Evolutionary conservation across 2,888 invertebrate species (phyloP).

Genomic region (Athalia cordata): DNA sequence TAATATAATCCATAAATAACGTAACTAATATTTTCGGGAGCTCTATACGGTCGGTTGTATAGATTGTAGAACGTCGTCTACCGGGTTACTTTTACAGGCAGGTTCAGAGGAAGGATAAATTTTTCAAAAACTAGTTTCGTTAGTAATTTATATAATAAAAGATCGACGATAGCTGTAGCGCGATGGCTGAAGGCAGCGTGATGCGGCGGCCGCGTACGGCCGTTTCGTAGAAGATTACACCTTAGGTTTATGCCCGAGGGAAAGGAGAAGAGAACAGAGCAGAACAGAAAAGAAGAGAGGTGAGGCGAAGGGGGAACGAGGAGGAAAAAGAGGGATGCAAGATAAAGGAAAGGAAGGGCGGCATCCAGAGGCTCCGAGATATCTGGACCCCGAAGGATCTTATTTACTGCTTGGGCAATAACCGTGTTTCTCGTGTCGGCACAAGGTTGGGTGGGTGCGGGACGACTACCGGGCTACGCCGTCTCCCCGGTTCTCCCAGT

Average conservation of each 20-base stretch:
- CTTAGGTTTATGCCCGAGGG: constrained; percentile 10
- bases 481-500: background rate
- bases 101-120: constrained; percentile 7
- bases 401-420: constrained; percentile 38
- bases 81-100: too few species aligned
- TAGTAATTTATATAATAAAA: constrained; percentile 40
- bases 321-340: background rate
- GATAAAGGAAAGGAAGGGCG: too few species aligned
- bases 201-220: background rate
- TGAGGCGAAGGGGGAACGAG: background rate
- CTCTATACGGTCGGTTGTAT: background rate
- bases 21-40: constrained; percentile 7
- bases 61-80: too few species aligned
- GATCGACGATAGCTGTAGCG: constrained; percentile 18
- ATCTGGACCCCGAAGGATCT: constrained; percentile 3
- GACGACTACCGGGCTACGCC: constrained; percentile 39
- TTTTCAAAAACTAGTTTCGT: constrained; percentile 32
- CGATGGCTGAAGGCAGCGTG: background rate
- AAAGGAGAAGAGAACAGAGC: background rate
- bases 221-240: constrained; percentile 38
- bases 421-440: constrained; percentile 43
- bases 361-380: background rate
- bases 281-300: background rate
- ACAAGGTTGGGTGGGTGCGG: constrained; percentile 23
- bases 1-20: constrained; percentile 11